Evolutionary conservation across 2,797 vertebrate genomes (phyloP), one percentile per base, ranked within the genome.

Genomic region (Cuculus canorus): DNA sequence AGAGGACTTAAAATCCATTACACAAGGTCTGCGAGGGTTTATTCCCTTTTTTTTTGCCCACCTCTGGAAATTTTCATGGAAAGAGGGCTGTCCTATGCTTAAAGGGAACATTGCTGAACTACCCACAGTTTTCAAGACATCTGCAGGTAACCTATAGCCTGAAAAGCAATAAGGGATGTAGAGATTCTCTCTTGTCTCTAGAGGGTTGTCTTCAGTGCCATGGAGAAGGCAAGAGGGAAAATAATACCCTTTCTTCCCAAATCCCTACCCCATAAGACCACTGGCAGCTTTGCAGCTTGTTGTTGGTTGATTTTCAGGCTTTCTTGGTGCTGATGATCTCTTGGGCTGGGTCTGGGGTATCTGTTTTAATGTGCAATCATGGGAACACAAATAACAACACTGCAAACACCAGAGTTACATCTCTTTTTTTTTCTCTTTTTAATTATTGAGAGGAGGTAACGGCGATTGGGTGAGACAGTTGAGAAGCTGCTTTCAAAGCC

Each of bases 301-400:
- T 64, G 21, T 35, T 82, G 68, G 30, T 45, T 25, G 28, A 33
- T 8, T 5, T 41, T 75, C 21, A 85, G 70, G 17, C 0, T 7
- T 7, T 48, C 63, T 43, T 45, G 18, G 10, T 48, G 35, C 27
- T 56, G 35, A 23, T 22, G 28, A 47, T 8, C 12, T 2, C 56
- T 75, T 73, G 56, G 25, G 7, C 11, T 69, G 68, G 8, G 5
- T 11, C 57, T 70, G 27, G 28, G 48, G 17, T 54, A 19, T 3
- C 6, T 35, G 9, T 53, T 21, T 11, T 33, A 25, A 43, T 4
- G 1, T 11, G 30, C 39, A 23, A 10, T 5, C 2, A 1, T 3
- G 10, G 25, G 53, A 37, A 69, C 37, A 19, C 7, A 19, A 80
- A 50, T 9, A 52, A 92, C 30, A 64, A 87, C 90, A 73, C 17